Conservation (phyloP, 1,140 invertebrate genomes). For the Globodera rostochiensis region DNA sequence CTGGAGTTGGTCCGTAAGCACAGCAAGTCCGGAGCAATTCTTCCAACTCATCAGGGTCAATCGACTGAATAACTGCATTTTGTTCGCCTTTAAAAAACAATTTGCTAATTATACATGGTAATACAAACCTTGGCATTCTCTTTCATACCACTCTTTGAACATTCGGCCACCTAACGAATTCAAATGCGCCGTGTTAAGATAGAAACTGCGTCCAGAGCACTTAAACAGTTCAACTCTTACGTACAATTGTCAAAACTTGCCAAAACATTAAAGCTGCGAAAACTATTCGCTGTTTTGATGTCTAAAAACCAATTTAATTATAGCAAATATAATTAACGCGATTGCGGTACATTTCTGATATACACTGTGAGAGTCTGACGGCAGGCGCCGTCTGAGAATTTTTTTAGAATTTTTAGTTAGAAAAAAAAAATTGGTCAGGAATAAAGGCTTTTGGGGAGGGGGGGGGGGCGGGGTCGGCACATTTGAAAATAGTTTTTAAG, state of each 20-base stretch:
- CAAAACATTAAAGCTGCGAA: conserved; percentile 21
- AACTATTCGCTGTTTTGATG: conserved; percentile 8
- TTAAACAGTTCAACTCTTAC: conserved; percentile 22
- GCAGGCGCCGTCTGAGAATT: no score
- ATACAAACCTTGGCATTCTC: conserved; percentile 34
- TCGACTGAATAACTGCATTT: conserved; percentile 25
- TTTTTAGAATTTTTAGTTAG: no score
- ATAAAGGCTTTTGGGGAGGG: no score
- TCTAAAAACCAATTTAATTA: neutral
- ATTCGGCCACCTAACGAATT: conserved; percentile 45
- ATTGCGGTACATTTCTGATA: no score
- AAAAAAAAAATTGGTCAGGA: no score
- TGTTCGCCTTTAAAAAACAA: conserved; percentile 21
- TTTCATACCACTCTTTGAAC: conserved; percentile 46
- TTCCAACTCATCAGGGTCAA: conserved; percentile 37
- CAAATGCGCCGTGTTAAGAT: conserved; percentile 39
- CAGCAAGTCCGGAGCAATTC: conserved; percentile 43
- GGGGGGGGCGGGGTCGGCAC: no score
- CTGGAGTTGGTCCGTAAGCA: conserved; percentile 39
- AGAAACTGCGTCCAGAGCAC: conserved; percentile 33
- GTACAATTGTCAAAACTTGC: neutral
- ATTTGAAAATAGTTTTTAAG: no score
- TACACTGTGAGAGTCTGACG: no score
- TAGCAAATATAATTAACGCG: no score
- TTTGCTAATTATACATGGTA: no score